These are phyloP conservation scores for Laticauda colubrina DNA, from an alignment of 2,113 vertebrate species.

Conservation along the genomic window DNA sequence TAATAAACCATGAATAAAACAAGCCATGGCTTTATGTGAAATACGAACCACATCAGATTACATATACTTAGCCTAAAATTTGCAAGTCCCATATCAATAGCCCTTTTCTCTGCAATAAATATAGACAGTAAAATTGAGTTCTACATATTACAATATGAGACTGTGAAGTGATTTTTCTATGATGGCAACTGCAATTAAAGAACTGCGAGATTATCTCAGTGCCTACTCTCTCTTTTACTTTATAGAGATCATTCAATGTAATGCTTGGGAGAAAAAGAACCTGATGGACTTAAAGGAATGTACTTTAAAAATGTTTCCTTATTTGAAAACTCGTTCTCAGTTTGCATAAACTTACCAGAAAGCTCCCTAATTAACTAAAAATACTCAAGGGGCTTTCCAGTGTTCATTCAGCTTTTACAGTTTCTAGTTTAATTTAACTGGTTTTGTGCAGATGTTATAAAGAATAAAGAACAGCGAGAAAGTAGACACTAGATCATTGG, in stretches of 20 bases:
- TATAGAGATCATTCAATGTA: neutral
- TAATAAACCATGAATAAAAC: neutral
- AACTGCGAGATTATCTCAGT: neutral
- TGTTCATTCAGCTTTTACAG: slow-evolving; percentile 39
- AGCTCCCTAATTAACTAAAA: slow-evolving; percentile 60
- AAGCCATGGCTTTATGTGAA: neutral
- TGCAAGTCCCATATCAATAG: neutral
- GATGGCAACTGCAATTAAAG: neutral
- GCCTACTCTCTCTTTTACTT: neutral
- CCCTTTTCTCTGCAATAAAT: neutral
- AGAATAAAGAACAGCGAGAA: neutral
- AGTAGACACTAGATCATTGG: neutral
- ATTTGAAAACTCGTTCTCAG: slow-evolving; percentile 31
- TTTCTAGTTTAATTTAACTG: slow-evolving; percentile 29
- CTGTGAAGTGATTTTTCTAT: neutral
- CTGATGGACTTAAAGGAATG: slow-evolving; percentile 29
- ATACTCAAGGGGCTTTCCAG: slow-evolving; percentile 60
- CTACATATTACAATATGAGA: neutral
- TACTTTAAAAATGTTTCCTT: slow-evolving; percentile 23
- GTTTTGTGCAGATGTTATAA: slow-evolving; percentile 4
- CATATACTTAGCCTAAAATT: neutral
- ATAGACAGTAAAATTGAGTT: neutral
- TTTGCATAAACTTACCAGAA: slow-evolving; percentile 57
- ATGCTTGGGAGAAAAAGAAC: slow-evolving; percentile 1
- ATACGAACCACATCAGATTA: neutral